phyloP scores from a whole-genome alignment of 2,113 vertebrate species.

The Toxostoma redivivum region DNA sequence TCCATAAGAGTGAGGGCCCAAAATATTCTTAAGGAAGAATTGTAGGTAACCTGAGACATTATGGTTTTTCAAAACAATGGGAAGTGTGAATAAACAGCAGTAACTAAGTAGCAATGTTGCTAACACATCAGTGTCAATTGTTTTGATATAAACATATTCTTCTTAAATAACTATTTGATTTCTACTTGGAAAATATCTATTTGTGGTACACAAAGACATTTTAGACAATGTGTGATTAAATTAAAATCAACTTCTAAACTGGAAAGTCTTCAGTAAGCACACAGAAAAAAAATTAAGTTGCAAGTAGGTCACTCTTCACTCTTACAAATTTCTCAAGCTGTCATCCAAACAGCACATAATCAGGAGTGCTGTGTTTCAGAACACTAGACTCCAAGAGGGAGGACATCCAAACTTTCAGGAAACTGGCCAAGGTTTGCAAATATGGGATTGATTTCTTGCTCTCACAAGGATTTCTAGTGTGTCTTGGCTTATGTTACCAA shows the following conservation, averaged over 20 bases:
- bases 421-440: not conserved
- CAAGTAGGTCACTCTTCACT: not conserved
- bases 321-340: not conserved
- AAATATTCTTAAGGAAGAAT: not conserved
- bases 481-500: not conserved
- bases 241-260: not conserved
- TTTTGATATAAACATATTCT: not conserved
- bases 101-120: not conserved
- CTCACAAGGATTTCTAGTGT: not conserved
- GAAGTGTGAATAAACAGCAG: not conserved
- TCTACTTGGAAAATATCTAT: constrained; percentile 13
- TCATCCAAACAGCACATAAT: not conserved
- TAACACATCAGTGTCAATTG: not conserved
- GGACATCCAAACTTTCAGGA: not conserved
- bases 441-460: constrained; percentile 24
- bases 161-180: not conserved
- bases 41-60: not conserved
- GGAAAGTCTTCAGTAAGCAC: not conserved
- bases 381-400: not conserved
- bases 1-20: not conserved
- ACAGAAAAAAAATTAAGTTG: not conserved
- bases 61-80: not conserved
- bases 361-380: not conserved
- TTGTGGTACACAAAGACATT: not conserved
- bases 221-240: constrained; percentile 14